Evolutionary conservation across 2,888 invertebrate genomes (phyloP).

Genomic region (Leptogaster cylindrica): DNA sequence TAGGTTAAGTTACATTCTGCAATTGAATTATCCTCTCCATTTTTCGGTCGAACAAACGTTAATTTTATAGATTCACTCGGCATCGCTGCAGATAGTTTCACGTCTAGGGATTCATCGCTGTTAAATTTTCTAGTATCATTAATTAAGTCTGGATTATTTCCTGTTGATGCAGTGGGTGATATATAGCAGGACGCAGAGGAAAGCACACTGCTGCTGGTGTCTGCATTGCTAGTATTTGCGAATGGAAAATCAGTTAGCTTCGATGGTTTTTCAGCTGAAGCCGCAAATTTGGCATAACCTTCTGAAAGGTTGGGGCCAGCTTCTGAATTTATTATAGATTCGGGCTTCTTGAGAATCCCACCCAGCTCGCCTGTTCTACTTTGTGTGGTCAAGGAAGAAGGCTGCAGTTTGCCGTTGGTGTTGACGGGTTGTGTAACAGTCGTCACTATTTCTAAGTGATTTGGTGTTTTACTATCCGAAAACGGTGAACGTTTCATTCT

Average conservation of each 20-base stretch:
- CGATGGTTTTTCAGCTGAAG: constrained; percentile 77
- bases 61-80: constrained; percentile 57
- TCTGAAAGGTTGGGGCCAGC: constrained; percentile 52
- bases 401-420: constrained; percentile 63
- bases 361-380: constrained; percentile 54
- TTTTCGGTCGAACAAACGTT: constrained; percentile 70
- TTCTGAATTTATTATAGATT: constrained; percentile 55
- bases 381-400: constrained; percentile 49
- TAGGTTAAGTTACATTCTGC: constrained; percentile 76
- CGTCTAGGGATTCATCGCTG: constrained; percentile 62
- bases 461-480: constrained; percentile 78
- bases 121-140: constrained; percentile 78
- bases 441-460: constrained; percentile 75
- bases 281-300: constrained; percentile 63
- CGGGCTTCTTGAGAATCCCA: constrained; percentile 63
- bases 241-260: constrained; percentile 73
- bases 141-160: constrained; percentile 85
- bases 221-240: constrained; percentile 72
- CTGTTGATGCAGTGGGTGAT: constrained; percentile 75
- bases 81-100: constrained; percentile 53
- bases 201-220: constrained; percentile 71
- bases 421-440: constrained; percentile 66
- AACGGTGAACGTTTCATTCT: constrained; percentile 76
- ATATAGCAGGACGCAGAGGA: constrained; percentile 73
- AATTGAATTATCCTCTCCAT: constrained; percentile 80